Percentiles rank a stretch among this genome's conserved stretches.
These are phyloP conservation scores for Lamellibrachia satsuma DNA, from an alignment of 2,888 invertebrate species.

Conservation along the genomic window DNA sequence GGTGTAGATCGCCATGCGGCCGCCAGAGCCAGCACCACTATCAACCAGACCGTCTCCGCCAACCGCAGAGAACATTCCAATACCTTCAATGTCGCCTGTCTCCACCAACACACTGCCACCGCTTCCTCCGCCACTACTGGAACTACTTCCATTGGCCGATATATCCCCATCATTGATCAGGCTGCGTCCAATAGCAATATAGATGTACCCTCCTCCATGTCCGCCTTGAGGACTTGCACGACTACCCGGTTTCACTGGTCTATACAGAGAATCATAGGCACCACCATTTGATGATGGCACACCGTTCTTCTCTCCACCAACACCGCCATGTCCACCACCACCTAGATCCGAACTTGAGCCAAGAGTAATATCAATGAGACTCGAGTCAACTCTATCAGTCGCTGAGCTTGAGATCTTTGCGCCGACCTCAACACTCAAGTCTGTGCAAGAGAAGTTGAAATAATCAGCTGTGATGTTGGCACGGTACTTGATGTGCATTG, in stretches of 20 bases:
- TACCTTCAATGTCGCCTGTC: slow-evolving; percentile 47
- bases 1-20: slow-evolving; percentile 46
- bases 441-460: slow-evolving; percentile 45
- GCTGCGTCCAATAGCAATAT: slow-evolving; percentile 43
- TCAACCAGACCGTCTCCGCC: slow-evolving; percentile 44
- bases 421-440: slow-evolving; percentile 47
- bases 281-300: slow-evolving; percentile 32
- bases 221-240: slow-evolving; percentile 43
- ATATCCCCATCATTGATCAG: slow-evolving; percentile 51
- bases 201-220: slow-evolving; percentile 48
- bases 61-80: slow-evolving; percentile 44
- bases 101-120: slow-evolving; percentile 51
- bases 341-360: slow-evolving; percentile 28
- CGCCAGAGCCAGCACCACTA: slow-evolving; percentile 50
- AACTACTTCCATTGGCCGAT: slow-evolving; percentile 44
- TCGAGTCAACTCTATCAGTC: slow-evolving; percentile 40
- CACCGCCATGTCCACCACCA: slow-evolving; percentile 50
- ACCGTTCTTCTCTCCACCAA: slow-evolving; percentile 43
- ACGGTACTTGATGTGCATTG: slow-evolving; percentile 46
- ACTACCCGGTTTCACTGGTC: slow-evolving; percentile 47
- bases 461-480: slow-evolving; percentile 47
- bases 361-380: slow-evolving; percentile 40
- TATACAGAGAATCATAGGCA: slow-evolving; percentile 50
- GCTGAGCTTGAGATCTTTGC: slow-evolving; percentile 47
- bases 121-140: slow-evolving; percentile 48